phyloP scores from a whole-genome alignment of 2,888 invertebrate genomes.

The Leucoptera coffeella region DNA sequence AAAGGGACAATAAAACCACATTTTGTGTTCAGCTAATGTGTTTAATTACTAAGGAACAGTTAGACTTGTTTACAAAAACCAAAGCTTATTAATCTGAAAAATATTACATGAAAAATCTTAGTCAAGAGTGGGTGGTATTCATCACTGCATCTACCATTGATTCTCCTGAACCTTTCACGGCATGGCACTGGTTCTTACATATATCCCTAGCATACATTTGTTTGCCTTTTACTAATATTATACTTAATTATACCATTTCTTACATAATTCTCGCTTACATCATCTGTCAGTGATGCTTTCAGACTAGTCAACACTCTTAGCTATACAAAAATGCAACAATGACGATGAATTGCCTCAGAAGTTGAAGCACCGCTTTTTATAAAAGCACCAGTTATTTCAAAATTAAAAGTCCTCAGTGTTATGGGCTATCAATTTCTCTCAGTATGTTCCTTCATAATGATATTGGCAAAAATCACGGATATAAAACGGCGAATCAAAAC shows the following conservation, averaged over 20 bases:
- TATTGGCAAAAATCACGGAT: no score
- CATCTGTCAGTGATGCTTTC: slow-evolving; percentile 49
- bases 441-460: no score
- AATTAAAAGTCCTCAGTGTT: no score
- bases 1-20: slow-evolving; percentile 1
- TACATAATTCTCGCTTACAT: slow-evolving; percentile 51
- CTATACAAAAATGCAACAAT: no score
- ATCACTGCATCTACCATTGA: slow-evolving; percentile 45
- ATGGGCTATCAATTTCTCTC: no score
- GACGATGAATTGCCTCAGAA: no score
- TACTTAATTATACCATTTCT: slow-evolving; percentile 16
- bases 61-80: slow-evolving; percentile 29
- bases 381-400: no score
- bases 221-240: not conserved
- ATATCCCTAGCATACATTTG: slow-evolving; percentile 47
- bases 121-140: slow-evolving; percentile 53
- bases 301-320: slow-evolving; percentile 43
- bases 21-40: no score
- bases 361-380: no score
- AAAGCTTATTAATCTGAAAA: slow-evolving; percentile 21
- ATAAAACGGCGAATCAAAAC: no score
- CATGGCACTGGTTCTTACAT: slow-evolving; percentile 52
- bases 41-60: slow-evolving; percentile 43
- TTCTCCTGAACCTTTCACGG: slow-evolving; percentile 52
- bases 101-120: slow-evolving; percentile 40